Base-by-base conservation (phyloP, 2,797 vertebrate species). In the Amphiprion clarkii region DNA sequence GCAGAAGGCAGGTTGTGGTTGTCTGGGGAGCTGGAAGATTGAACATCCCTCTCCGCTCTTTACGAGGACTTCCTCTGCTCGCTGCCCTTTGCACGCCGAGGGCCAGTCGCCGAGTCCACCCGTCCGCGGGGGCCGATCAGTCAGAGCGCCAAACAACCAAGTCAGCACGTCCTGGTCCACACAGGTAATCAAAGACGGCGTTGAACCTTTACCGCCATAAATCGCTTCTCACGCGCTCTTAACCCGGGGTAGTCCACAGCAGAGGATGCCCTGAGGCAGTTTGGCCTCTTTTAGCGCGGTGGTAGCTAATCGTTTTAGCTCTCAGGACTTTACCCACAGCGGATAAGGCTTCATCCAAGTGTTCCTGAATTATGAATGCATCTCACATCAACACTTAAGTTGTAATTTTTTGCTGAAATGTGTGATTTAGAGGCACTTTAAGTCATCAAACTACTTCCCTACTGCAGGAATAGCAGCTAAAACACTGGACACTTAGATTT, bases 101-200 rank as follows among this genome's bases (percentile, higher is more conserved):
- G 82, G 81, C 89, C 87, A 92, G 88, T 90, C 85, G 85, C 74
- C 40, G 81, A 82, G 70, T 79, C 77, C 74, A 74, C 85, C 66
- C 79, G 87, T 88, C 87, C 81, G 14, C 23, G 11, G 88, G 88
- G 90, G 78, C 90, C 88, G 88, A 91, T 93, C 89, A 89, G 84
- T 87, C 76, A 66, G 57, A 57, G 79, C 40, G 25, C 79, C 87
- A 74, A 85, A 78, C 67, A 79, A 85, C 86, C 65, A 78, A 89
- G 86, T 92, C 89, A 91, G 90, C 87, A 85, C 64, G 82, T 90
- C 89, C 74, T 83, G 69, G 84, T 88, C 79, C 74, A 82, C 84
- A 86, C 83, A 85, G 78, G 85, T 90, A 88, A 91, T 88, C 83
- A 91, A 83, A 87, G 82, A 78, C 79, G 74, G 63, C 29, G 72